Evolutionary conservation across 2,888 invertebrate genomes (phyloP).

Genomic region (Cheilosia scutellata): DNA sequence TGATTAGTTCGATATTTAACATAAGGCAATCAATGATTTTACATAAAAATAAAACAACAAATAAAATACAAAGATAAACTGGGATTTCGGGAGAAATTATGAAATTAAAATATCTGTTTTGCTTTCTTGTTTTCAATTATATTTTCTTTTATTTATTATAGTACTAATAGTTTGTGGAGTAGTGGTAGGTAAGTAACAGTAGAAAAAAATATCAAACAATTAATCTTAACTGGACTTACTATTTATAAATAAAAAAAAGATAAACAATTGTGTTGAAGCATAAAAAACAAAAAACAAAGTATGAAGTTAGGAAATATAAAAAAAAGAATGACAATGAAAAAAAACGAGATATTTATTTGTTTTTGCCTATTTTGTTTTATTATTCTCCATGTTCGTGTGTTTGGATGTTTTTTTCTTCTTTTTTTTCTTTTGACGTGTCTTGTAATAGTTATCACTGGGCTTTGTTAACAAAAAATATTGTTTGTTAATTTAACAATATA

Average conservation of each 20-base stretch:
- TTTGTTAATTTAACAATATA: constrained; percentile 53
- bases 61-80: constrained; percentile 46
- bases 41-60: constrained; percentile 54
- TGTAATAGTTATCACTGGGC: constrained; percentile 67
- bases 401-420: constrained; percentile 25
- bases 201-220: constrained; percentile 79
- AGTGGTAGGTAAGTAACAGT: constrained; percentile 41
- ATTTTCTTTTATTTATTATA: constrained; percentile 26
- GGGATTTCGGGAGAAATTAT: constrained; percentile 24
- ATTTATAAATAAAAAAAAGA: constrained; percentile 56
- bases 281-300: constrained; percentile 21
- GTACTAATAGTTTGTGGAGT: constrained; percentile 37
- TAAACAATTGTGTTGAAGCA: constrained; percentile 60
- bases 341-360: constrained; percentile 52
- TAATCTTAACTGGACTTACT: constrained; percentile 80
- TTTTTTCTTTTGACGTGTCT: constrained; percentile 44
- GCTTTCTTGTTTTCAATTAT: constrained; percentile 4
- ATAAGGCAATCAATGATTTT: constrained; percentile 68
- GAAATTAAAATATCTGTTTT: constrained; percentile 4
- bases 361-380: constrained; percentile 60
- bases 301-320: constrained; percentile 47
- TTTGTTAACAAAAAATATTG: constrained; percentile 48
- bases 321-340: constrained; percentile 58
- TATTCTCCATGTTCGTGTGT: constrained; percentile 58
- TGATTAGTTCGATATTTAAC: constrained; percentile 57